Base-by-base conservation (phyloP, 2,888 invertebrate species). In the Conops quadrifasciatus region DNA sequence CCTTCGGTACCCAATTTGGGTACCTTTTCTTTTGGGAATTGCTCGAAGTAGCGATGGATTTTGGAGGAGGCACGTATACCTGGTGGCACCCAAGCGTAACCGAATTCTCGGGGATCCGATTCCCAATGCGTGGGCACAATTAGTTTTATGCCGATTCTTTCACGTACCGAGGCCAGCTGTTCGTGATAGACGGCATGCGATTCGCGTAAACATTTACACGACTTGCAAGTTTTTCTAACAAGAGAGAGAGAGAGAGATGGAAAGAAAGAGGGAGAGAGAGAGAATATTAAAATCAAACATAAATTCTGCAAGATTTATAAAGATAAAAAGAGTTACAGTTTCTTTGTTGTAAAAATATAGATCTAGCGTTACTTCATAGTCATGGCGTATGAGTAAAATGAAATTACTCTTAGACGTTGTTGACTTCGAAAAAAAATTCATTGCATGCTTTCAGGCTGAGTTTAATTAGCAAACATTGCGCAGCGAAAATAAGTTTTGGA, bases 131-230 rank as follows among this genome's bases (percentile, higher is more conserved):
- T 88, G 7, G 84, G 82, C 70, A 87, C 87, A 13, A 83, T 80
- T 16, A 82, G 77, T 77, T 88, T 88, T 77, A 93, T 89, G 11
- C 92, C 93, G 60, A 93, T 88, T 15, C 93, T 87, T 79, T 92
- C 92, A 64, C 91, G 88, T 71, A 93, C 92, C 73, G 93, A 93
- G 77, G 92, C 92, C 88, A 93, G 90, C 88, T 94, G 94, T 85
- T 94, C 93, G 85, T 94, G 94, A 86, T 92, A 93, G 75, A 97
- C 91, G 80, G 96, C 95, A 87, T 97, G 97, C 72, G 91, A 90
- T 80, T 97, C 94, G 65, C 96, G 89, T 43, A 94, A 91, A 87
- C 97, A 97, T 83, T 95, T 96, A 87, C 97, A 98, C 75, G 93
- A 92, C 83, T 91, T 92, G 87, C 97, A 98, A 68, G 94, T 94